Base-by-base conservation (phyloP, 1,140 invertebrate genomes). In the Drosophila triauraria region DNA sequence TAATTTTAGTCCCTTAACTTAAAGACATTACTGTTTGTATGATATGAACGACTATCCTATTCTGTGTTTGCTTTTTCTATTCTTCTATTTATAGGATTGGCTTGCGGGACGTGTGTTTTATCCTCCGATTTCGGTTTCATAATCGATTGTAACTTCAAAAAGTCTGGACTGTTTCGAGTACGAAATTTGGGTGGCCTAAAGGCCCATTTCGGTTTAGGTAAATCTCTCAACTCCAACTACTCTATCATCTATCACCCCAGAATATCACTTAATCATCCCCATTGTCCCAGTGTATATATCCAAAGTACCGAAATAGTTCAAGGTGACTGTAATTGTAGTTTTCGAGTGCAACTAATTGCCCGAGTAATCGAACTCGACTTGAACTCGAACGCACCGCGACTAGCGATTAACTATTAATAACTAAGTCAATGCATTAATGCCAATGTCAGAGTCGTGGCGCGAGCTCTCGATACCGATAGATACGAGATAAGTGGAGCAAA, bases 71-170 rank as follows among this genome's bases (percentile, higher is more conserved):
- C 80, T 82, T 84, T 91, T 78, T 78, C 63, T 68, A 77, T 77
- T 88, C 65, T 92, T 90, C 35, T 94, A 80, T 68, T 87, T 94
- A 75, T 94, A 95, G 94, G 94, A 93, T 92, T 94, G 80, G 94
- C 93, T 74, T 93, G 94, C 79, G 94, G 95, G 84, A 96, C 96
- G 80, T 98, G 97, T 93, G 97, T 97, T 70, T 95, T 97, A 93
- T 96, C 97, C 93, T 97, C 96, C 81, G 97, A 97, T 93, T 97
- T 97, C 92, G 96, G 96, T 90, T 97, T 97, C 94, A 95, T 95
- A 84, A 94, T 98, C 93, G 97, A 97, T 94, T 98, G 97, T 93
- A 96, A 96, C 91, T 97, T 98, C 95, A 97, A 97, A 95, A 97
- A 98, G 93, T 97, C 96, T 77, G 96, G 96, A 82, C 94, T 98